Base-by-base conservation (phyloP, 2,888 invertebrate genomes). In the Epirrita christyi region DNA sequence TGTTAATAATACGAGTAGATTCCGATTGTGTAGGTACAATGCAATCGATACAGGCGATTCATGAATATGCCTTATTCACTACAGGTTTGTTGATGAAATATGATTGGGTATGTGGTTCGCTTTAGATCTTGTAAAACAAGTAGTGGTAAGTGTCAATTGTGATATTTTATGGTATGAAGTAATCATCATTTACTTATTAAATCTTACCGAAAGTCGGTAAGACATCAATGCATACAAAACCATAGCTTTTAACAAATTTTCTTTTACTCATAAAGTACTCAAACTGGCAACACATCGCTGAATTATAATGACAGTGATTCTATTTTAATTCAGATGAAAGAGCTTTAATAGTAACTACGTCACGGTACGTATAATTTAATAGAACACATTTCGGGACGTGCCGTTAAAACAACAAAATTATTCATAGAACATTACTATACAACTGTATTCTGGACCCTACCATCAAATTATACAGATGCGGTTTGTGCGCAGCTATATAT, bases 11-110 rank as follows among this genome's bases (percentile, higher is more conserved):
- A n/a, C n/a, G n/a, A 21, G 21, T 21, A 21, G 21, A 2, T 4
- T 21, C 21, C 4, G 21, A 3, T 21, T 21, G 2, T 4, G 21
- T 21, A 21, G 21, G 2, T 21, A 21, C 21, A 73, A 73, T 72
- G 70, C 73, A 74, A 75, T 61, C 54, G 73, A 75, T 78, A 73
- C 57, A 52, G 57, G 59, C 61, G 56, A 53, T 53, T 59, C 43
- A 54, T 59, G 45, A 47, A 50, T 54, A 55, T 55, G 47, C 47
- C 27, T 59, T 52, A 59, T 48, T 59, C 55, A 59, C 9, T 48
- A 47, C 55, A 55, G 59, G 48, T 59, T 59, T 59, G 59, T 59
- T 55, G 50, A 47, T 59, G 55, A 51, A 59, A 59, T 59, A 51
- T 47, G 51, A 59, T 47, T 59, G 50, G 42, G 46, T 28, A 32